Evolutionary conservation across 2,113 vertebrate species (phyloP), one percentile per base, ranked within the genome.

Genomic region (Labrus mixtus): DNA sequence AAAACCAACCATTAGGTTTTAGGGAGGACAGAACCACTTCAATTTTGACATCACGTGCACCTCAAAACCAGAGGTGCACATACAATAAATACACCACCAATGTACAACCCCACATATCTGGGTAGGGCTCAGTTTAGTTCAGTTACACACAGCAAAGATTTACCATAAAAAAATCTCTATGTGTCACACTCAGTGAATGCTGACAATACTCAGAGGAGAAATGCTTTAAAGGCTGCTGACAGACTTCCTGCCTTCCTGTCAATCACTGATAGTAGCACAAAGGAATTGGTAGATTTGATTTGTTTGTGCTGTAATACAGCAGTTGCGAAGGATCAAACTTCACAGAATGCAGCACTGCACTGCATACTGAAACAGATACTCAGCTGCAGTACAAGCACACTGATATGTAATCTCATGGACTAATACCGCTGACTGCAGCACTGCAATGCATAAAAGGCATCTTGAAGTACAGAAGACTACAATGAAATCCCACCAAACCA

Each of bases 11-110:
- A 33, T 1, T 33, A 6, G 29, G 29, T 33, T 25, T 25, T 25
- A 25, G 25, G 45, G 20, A 79, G 69, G 58, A 87, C 82, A 81
- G 56, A 83, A 84, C 73, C 68, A 69, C 66, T 90, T 82, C 66
- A 82, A 68, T 66, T 81, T 67, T 76, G 73, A 89, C 71, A 80
- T 23, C 59, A 79, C 9, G 11, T n/a, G 43, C 10, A n/a, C 23
- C 55, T 16, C n/a, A 51, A 23, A 22, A 54, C 53, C 10, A 33
- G 20, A 3, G 8, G 2, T 50, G 69, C 22, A 46, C 46, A 58
- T 59, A 55, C 65, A 46, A 20, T 36, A n/a, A 43, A 37, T 0
- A 19, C 36, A 53, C 11, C 58, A 43, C 20, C 16, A 53, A 1
- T 17, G 12, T 17, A 33, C 39, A 43, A 22, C 53, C 8, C 17